Base-by-base conservation (phyloP, 30 jellyfish, hydroid and myxozoan genomes). In the Rhopilema esculentum region DNA sequence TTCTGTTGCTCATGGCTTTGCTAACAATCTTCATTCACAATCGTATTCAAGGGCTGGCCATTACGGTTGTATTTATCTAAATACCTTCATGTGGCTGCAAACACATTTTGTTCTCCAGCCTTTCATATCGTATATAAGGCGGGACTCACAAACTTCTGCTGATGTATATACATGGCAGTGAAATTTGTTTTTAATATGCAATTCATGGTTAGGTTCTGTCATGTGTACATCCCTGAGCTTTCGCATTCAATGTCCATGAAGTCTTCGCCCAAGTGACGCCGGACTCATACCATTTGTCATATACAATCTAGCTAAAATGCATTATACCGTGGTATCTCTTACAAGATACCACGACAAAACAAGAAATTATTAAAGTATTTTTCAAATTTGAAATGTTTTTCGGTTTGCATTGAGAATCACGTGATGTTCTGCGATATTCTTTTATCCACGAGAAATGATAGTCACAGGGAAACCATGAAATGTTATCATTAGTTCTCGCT, bases 81-180 rank as follows among this genome's bases (percentile, higher is more conserved):
- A 66, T 23, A 23, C 1, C 50, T 66, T 23, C 77, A 9, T 66
- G 77, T 66, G 77, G 77, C 77, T 20, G 77, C 33, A 66, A 66
- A 66, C 77, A 66, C 6, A 19, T 4, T 23, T 32, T 32, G 17
- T 32, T 32, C 33, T 66, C 29, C 50, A 32, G 77, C 30, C 77
- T 8, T 19, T 32, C 33, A 1, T 66, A 28, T 28, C 30, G 16
- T 23, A 6, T 18, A 21, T 66, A 23, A 32, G 77, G n/a, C 33
- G 51, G 49, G 77, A 4, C 8, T 16, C 23, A 16, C 33, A 20
- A 23, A 23, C 33, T 66, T 16, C 9, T 16, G 33, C 23, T 23
- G 18, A 32, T n/a, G 33, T 66, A 20, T 2, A 66, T 23, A 19
- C 77, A 66, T 20, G 8, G 77, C 77, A 22, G 19, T 9, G 50